Percentiles rank a stretch among this genome's conserved stretches.
Evolutionary conservation across 2,888 invertebrate species (phyloP).

Genomic region (Tupiocoris notatus): DNA sequence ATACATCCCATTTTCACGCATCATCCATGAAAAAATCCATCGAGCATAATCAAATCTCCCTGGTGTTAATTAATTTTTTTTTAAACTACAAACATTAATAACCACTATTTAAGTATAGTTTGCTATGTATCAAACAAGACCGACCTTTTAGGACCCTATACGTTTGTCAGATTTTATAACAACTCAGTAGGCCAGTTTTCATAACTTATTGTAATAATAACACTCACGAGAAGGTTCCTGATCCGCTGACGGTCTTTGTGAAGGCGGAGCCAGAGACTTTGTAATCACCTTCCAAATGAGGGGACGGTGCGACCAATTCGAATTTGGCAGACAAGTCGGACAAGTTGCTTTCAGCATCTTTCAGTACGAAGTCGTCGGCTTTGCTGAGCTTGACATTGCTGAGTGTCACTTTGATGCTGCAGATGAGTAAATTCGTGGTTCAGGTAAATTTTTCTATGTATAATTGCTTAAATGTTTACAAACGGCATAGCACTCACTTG

Average conservation of each 20-base stretch:
- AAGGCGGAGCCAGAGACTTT: constrained; percentile 32
- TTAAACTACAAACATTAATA: too few species aligned
- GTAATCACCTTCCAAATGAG: constrained; percentile 34
- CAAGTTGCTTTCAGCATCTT: constrained; percentile 36
- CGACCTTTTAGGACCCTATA: too few species aligned
- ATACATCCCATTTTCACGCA: too few species aligned
- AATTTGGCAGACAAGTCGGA: constrained; percentile 38
- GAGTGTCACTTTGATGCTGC: constrained; percentile 18
- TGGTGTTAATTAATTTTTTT: too few species aligned
- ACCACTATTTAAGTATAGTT: too few species aligned
- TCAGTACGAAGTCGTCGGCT: constrained; percentile 33
- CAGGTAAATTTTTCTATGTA: neutral
- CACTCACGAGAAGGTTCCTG: constrained; percentile 35
- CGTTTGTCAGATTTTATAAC: too few species aligned
- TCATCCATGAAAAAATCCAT: too few species aligned
- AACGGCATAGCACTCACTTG: neutral
- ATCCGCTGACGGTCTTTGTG: constrained; percentile 32
- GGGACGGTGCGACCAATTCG: constrained; percentile 28
- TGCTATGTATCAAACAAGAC: too few species aligned
- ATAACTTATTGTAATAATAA: too few species aligned
- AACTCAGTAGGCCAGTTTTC: too few species aligned
- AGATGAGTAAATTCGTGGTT: neutral
- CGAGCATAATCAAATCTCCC: too few species aligned
- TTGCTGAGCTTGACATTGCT: constrained; percentile 29
- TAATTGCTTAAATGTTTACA: neutral